Conservation (phyloP, 2,888 invertebrate species). For the Lycaena phlaeas region DNA sequence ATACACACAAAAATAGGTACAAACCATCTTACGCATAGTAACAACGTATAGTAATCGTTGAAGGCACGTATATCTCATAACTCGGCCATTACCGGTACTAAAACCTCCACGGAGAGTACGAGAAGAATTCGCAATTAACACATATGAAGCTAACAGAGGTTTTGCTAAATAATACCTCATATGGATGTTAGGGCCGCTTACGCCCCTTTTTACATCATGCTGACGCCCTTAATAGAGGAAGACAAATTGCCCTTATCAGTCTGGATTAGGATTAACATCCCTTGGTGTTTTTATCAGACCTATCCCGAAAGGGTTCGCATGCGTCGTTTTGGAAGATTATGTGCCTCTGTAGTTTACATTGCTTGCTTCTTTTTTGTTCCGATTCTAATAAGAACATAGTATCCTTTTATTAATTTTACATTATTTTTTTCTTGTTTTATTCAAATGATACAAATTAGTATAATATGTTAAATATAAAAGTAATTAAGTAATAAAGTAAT, state of each 20-base stretch:
- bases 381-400: too few species aligned
- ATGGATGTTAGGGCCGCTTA: not conserved
- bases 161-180: not conserved
- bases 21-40: too few species aligned
- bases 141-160: not conserved
- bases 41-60: not conserved
- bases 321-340: not conserved
- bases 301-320: not conserved
- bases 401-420: too few species aligned
- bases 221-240: constrained; percentile 18
- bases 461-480: too few species aligned
- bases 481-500: too few species aligned
- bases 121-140: not conserved
- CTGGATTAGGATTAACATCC: constrained; percentile 17
- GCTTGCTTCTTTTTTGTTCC: too few species aligned
- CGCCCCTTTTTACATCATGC: not conserved
- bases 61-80: not conserved
- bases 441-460: too few species aligned
- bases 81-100: not conserved
- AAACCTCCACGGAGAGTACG: not conserved
- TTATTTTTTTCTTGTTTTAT: too few species aligned
- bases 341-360: too few species aligned
- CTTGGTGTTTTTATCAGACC: not conserved
- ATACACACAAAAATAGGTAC: too few species aligned
- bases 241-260: constrained; percentile 25